A percentile compares a stretch with the other conserved stretches of the same genome.
Evolutionary conservation across 2,888 invertebrate genomes (phyloP).

Genomic region (Drosophila peninsularis): DNA sequence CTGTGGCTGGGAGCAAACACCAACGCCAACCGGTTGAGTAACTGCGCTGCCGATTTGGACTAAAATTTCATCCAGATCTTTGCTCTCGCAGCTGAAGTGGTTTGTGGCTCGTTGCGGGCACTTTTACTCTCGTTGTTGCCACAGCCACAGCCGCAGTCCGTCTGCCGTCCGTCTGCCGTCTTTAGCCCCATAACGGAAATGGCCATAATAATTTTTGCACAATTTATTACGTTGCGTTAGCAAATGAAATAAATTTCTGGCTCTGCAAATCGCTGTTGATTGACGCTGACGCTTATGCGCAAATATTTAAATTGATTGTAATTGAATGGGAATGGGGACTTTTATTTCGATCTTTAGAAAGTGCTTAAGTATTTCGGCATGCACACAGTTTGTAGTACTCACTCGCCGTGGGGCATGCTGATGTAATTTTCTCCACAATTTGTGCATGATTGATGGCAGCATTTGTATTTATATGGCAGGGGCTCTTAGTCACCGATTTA

Average conservation of each 20-base stretch:
- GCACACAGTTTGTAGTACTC: background rate
- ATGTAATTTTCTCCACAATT: conserved; percentile 28
- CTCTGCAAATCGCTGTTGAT: conserved; percentile 39
- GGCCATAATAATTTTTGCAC: conserved; percentile 72
- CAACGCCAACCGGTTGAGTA: conserved; percentile 72
- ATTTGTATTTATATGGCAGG: conserved; percentile 7
- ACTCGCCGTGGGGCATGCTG: conserved; percentile 5
- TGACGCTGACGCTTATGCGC: conserved; percentile 53
- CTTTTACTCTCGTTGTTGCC: conserved; percentile 72
- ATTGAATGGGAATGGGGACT: conserved; percentile 28
- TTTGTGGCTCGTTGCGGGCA: conserved; percentile 41
- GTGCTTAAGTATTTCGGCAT: conserved; percentile 21
- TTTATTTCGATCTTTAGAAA: conserved; percentile 24
- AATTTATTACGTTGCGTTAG: conserved; percentile 72
- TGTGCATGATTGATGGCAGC: conserved; percentile 36
- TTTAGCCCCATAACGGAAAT: conserved; percentile 67
- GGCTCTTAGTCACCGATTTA: conserved; percentile 26
- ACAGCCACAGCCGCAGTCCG: background rate
- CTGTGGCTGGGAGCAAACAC: conserved; percentile 37
- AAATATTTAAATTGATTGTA: conserved; percentile 56
- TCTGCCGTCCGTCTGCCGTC: conserved; percentile 10
- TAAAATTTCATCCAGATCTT: conserved; percentile 66
- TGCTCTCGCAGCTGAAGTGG: conserved; percentile 52
- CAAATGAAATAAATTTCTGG: conserved; percentile 63
- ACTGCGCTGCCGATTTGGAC: conserved; percentile 57